Conservation (phyloP, 1,140 invertebrate genomes). For the Uloborus diversus region DNA sequence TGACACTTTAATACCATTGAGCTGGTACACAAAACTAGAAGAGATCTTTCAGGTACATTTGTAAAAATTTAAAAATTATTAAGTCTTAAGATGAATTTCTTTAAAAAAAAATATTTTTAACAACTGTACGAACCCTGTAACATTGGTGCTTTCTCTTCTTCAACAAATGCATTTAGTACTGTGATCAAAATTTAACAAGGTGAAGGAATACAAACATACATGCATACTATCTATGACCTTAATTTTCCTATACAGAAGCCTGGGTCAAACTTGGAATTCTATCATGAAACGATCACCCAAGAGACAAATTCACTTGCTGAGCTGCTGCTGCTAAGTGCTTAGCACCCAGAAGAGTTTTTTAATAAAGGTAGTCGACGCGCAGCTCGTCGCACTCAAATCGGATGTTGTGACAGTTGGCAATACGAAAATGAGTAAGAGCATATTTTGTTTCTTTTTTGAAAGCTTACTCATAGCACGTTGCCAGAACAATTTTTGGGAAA, state of each 20-base stretch:
- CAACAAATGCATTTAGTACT: not conserved
- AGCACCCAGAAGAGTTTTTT: slow-evolving; percentile 38
- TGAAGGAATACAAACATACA: not conserved
- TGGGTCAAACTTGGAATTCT: too few relatives aligned
- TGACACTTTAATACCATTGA: too few relatives aligned
- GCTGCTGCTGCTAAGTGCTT: slow-evolving; percentile 33
- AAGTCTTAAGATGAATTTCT: too few relatives aligned
- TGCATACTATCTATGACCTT: not conserved
- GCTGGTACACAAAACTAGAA: too few relatives aligned
- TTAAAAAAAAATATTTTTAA: too few relatives aligned
- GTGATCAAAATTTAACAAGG: not conserved
- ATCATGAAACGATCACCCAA: not conserved
- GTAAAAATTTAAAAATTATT: too few relatives aligned
- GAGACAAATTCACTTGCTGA: not conserved
- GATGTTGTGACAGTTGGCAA: slow-evolving; percentile 17
- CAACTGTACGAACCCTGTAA: too few relatives aligned
- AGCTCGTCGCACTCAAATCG: slow-evolving; percentile 15
- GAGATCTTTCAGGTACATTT: too few relatives aligned
- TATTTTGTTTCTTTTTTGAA: slow-evolving; percentile 22
- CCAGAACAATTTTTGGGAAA: not conserved
- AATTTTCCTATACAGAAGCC: not conserved
- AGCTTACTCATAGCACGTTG: not conserved
- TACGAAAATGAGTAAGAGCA: slow-evolving; percentile 29
- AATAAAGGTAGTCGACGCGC: slow-evolving; percentile 40
- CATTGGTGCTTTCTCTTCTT: too few relatives aligned